Conservation (phyloP, 2,113 vertebrate species). For the Zingel zingel region DNA sequence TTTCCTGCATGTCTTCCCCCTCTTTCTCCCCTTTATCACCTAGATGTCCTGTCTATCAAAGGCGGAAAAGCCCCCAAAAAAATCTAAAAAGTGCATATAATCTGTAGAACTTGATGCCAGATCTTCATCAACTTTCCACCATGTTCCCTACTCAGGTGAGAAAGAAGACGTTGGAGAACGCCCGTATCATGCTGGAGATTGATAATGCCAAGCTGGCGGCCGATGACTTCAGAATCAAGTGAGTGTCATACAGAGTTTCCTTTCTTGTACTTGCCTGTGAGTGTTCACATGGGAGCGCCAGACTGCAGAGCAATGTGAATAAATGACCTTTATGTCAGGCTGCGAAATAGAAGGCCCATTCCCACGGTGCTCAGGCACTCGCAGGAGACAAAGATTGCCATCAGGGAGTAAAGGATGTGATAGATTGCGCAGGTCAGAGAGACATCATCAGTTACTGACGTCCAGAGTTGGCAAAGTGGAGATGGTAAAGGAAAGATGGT, state of each 20-base stretch:
- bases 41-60: too few species aligned
- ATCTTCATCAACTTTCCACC: not conserved
- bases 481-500: slow-evolving; percentile 1
- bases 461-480: slow-evolving; percentile 32
- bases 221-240: slow-evolving; percentile 89
- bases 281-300: slow-evolving; percentile 75
- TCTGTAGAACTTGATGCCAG: not conserved
- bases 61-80: too few species aligned
- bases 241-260: slow-evolving; percentile 73
- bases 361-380: slow-evolving; percentile 61
- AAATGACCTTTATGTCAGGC: slow-evolving; percentile 74
- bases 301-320: slow-evolving; percentile 68
- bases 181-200: slow-evolving; percentile 87
- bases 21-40: too few species aligned
- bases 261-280: slow-evolving; percentile 61
- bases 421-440: slow-evolving; percentile 49
- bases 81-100: not conserved
- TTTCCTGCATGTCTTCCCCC: too few species aligned
- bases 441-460: slow-evolving; percentile 17
- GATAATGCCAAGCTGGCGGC: slow-evolving; percentile 89
- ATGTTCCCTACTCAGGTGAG: slow-evolving; percentile 77
- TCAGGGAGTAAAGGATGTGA: slow-evolving; percentile 39
- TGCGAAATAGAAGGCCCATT: slow-evolving; percentile 72
- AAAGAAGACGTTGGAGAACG: slow-evolving; percentile 85
- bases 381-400: not conserved